Percentiles rank a stretch among this genome's conserved stretches.
Conservation (phyloP, 2,113 vertebrate genomes). For the Vombatus ursinus region DNA sequence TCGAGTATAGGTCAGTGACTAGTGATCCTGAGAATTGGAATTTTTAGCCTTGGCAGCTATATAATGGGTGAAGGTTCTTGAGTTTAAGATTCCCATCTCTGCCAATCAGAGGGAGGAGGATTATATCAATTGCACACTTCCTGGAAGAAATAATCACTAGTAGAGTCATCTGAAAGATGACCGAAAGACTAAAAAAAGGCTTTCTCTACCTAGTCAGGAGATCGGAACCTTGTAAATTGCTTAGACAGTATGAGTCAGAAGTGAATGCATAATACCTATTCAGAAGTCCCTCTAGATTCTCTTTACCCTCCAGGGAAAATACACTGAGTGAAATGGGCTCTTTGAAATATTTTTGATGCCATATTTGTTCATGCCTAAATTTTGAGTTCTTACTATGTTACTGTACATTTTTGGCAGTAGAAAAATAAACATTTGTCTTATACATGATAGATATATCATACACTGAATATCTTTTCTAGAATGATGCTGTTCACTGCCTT, state of each 20-base stretch:
- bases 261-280: neutral
- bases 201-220: neutral
- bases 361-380: neutral
- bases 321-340: neutral
- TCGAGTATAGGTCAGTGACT: no score
- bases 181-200: neutral
- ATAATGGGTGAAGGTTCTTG: neutral
- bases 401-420: neutral
- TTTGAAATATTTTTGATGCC: neutral
- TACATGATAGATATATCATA: neutral
- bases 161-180: neutral
- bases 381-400: neutral
- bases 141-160: neutral
- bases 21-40: neutral
- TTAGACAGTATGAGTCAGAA: neutral
- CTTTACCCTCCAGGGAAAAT: neutral
- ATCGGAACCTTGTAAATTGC: neutral
- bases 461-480: neutral
- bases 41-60: neutral
- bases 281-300: neutral
- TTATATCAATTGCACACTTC: neutral
- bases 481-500: neutral
- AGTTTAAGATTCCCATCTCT: neutral
- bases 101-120: neutral
- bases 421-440: neutral